Conservation (phyloP, 2,888 invertebrate genomes). For the Halocaridina rubra region DNA sequence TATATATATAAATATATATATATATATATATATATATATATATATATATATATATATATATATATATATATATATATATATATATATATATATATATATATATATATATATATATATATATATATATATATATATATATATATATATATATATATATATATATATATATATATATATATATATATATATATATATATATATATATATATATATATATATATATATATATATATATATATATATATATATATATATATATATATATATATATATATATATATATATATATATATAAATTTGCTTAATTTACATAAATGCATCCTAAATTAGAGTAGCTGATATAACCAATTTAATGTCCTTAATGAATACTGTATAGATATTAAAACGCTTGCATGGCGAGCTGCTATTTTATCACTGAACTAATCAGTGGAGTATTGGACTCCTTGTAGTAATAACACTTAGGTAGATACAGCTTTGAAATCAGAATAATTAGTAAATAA, state of each 20-base stretch:
- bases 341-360: too few relatives aligned
- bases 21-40: not conserved
- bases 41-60: constrained; percentile 6
- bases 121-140: not conserved
- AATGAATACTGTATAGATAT: too few relatives aligned
- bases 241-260: constrained; percentile 11
- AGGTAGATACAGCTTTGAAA: too few relatives aligned
- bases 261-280: constrained; percentile 14
- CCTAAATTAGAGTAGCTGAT: too few relatives aligned
- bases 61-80: constrained; percentile 10
- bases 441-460: too few relatives aligned
- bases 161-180: not conserved
- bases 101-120: constrained; percentile 5
- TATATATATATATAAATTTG: not conserved
- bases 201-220: constrained; percentile 6
- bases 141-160: not conserved
- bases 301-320: not conserved
- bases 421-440: too few relatives aligned
- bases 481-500: too few relatives aligned
- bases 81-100: constrained; percentile 5
- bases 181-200: not conserved
- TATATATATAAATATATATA: not conserved
- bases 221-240: constrained; percentile 14
- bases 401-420: too few relatives aligned
- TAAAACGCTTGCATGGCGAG: too few relatives aligned